phyloP scores from a whole-genome alignment of 2,888 invertebrate genomes.

The Chalcis sispes region DNA sequence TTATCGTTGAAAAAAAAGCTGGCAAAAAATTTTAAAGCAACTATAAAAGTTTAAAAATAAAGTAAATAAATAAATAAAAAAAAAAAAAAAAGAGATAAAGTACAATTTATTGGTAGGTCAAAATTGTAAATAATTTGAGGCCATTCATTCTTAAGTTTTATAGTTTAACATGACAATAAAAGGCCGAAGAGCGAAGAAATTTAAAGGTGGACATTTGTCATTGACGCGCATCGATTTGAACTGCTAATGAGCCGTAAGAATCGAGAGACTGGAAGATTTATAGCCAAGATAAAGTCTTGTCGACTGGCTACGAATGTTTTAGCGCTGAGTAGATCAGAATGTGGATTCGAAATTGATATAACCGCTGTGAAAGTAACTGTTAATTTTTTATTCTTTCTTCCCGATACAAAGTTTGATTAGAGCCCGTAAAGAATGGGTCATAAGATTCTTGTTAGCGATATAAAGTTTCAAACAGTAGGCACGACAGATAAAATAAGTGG shows the following conservation, averaged over 20 bases:
- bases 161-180: slow-evolving; percentile 45
- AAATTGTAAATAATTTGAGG: slow-evolving; percentile 46
- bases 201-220: slow-evolving; percentile 52
- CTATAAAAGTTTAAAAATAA: too few species aligned
- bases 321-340: slow-evolving; percentile 50
- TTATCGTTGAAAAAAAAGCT: too few species aligned
- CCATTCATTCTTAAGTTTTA: slow-evolving; percentile 41
- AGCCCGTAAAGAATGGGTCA: slow-evolving; percentile 32
- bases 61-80: slow-evolving; percentile 2
- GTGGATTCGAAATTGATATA: slow-evolving; percentile 54
- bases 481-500: slow-evolving; percentile 12
- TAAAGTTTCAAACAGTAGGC: slow-evolving; percentile 30
- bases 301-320: slow-evolving; percentile 52
- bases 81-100: not conserved
- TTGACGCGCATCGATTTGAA: slow-evolving; percentile 51
- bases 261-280: slow-evolving; percentile 45
- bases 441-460: slow-evolving; percentile 44
- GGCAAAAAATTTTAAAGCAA: too few species aligned
- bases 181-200: slow-evolving; percentile 35
- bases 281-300: slow-evolving; percentile 45
- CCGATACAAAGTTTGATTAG: slow-evolving; percentile 29
- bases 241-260: slow-evolving; percentile 57
- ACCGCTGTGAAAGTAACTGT: slow-evolving; percentile 52
- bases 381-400: slow-evolving; percentile 2
- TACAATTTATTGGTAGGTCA: slow-evolving; percentile 27